Evolutionary conservation across 2,113 vertebrate genomes (phyloP), one percentile per base, ranked within the genome.

Genomic region (Pteruthius melanotis): DNA sequence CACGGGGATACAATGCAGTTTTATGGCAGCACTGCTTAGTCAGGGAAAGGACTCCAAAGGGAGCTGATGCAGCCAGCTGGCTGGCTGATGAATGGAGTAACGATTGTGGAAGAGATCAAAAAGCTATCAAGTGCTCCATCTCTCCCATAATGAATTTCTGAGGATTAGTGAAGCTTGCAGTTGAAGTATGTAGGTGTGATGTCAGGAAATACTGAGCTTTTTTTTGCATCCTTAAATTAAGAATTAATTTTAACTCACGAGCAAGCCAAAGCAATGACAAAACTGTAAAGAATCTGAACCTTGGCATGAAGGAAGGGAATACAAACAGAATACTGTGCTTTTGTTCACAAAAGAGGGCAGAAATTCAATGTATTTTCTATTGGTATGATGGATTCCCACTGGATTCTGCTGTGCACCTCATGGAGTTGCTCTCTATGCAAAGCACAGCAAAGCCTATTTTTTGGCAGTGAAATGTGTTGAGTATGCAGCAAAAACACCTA

Each of bases 21-120:
- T 92, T 96, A 96, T 97, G 92, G 93, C 92, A 94, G 90, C 56
- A 1, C 68, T 92, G 95, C 96, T 96, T 90, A 93, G 71, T 93
- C 90, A 95, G 93, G 94, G 95, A 94, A 95, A 96, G 93, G 56
- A 53, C 89, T 96, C 94, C 83, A 63, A 78, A 78, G 83, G 86
- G 93, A 94, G 83, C 59, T 39, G 72, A 50, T 83, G 86, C 66
- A 75, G 95, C 88, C 95, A 93, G 90, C 94, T 96, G 93, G 94
- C 83, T 33, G 40, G 83, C 21, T 88, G 88, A 45, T 78, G 83
- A 93, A 89, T 71, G 94, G 56, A 57, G 26, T 6, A 69, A 69
- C 4, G 2, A 53, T 11, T 68, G 68, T 74, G 60, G 94, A 86
- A 78, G 68, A 86, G 72, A 95, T 92, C 90, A 94, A 80, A 95